A percentile compares a stretch with the other conserved stretches of the same genome.
Evolutionary conservation across 2,113 vertebrate species (phyloP).

Genomic region (Cynopterus brachyotis): DNA sequence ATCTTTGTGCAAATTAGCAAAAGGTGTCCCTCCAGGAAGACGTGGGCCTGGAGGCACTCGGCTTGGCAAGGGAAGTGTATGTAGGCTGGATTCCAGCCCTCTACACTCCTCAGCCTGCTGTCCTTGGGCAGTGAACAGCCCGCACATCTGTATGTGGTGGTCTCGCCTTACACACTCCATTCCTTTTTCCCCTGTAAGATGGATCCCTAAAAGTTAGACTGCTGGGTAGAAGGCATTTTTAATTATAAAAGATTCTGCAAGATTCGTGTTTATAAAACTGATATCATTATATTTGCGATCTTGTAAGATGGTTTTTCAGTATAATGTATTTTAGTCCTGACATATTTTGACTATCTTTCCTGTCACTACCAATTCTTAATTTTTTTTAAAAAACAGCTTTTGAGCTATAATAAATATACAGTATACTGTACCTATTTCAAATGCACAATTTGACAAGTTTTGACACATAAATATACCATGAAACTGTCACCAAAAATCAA

Average conservation of each 20-base stretch:
- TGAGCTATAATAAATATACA: background rate
- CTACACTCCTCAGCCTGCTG: background rate
- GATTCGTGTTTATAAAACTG: background rate
- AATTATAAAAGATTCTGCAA: background rate
- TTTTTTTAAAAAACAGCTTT: background rate
- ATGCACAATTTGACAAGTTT: background rate
- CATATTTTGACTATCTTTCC: background rate
- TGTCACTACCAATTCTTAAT: background rate
- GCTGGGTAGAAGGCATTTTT: background rate
- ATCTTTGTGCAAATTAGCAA: background rate
- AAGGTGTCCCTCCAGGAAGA: background rate
- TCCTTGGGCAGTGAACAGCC: background rate
- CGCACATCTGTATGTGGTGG: background rate
- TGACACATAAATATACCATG: background rate
- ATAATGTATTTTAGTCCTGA: background rate
- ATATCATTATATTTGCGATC: background rate
- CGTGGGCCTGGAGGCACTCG: background rate
- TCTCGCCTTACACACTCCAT: background rate
- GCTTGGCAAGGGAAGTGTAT: background rate
- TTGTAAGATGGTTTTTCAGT: background rate
- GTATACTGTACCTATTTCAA: background rate
- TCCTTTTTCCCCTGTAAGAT: background rate
- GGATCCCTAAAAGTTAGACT: background rate
- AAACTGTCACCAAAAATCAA: background rate
- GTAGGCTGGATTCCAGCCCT: background rate